Percentiles rank a stretch among this genome's conserved stretches.
Evolutionary conservation across 2,888 invertebrate genomes (phyloP).

Genomic region (Lucinisca nassula): DNA sequence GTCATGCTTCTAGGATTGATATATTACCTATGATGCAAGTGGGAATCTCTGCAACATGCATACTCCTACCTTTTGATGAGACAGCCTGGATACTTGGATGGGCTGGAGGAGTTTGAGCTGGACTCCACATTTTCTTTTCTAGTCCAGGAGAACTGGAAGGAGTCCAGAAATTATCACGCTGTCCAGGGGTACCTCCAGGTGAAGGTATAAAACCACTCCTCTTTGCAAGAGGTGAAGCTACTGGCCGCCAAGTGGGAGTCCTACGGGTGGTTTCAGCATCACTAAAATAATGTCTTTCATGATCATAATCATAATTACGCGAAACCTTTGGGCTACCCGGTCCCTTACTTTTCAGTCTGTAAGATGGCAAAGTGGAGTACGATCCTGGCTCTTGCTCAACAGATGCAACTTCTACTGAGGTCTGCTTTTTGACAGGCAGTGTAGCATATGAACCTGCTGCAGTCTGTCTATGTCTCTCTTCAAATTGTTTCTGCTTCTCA

Average conservation of each 20-base stretch:
- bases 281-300: constrained; percentile 52
- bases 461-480: constrained; percentile 20
- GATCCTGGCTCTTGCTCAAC: constrained; percentile 69
- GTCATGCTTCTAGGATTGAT: neutral
- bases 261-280: constrained; percentile 64
- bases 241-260: constrained; percentile 56
- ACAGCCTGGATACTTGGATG: neutral
- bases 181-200: neutral
- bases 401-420: constrained; percentile 21
- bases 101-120: neutral
- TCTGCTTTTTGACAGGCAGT: constrained; percentile 69
- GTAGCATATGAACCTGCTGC: constrained; percentile 74
- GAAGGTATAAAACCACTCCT: constrained; percentile 43
- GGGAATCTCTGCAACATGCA: neutral
- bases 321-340: constrained; percentile 33
- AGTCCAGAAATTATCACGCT: constrained; percentile 28
- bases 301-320: constrained; percentile 46
- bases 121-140: constrained; percentile 13
- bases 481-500: constrained; percentile 11
- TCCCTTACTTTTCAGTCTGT: constrained; percentile 44
- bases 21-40: neutral
- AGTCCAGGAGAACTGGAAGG: constrained; percentile 41
- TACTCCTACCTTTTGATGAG: neutral
- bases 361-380: constrained; percentile 77
- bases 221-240: constrained; percentile 35